phyloP scores from a whole-genome alignment of 2,888 invertebrate genomes.

The Orthosia gothica region DNA sequence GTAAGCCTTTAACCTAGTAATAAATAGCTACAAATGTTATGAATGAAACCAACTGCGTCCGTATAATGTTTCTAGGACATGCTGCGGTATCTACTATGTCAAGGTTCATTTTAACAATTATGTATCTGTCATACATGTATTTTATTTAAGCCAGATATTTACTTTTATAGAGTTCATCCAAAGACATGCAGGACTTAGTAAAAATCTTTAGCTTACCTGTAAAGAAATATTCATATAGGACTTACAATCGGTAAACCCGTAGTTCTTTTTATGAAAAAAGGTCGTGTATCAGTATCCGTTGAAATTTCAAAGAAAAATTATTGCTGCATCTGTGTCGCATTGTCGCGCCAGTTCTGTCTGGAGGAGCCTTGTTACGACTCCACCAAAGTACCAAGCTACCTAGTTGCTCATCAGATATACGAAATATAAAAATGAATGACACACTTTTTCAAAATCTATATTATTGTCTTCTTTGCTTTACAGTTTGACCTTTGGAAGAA shows the following conservation, averaged over 20 bases:
- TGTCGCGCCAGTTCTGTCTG: too few relatives aligned
- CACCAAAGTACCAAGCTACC: not conserved
- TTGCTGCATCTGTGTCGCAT: too few relatives aligned
- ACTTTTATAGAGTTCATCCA: not conserved
- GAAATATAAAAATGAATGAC: slow-evolving; percentile 4
- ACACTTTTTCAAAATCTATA: not conserved
- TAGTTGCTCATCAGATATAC: not conserved
- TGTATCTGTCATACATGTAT: slow-evolving; percentile 25
- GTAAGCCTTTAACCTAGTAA: slow-evolving; percentile 44
- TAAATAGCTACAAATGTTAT: slow-evolving; percentile 40
- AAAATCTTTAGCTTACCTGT: not conserved
- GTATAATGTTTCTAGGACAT: slow-evolving; percentile 82
- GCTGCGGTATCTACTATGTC: slow-evolving; percentile 81
- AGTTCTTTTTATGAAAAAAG: too few relatives aligned
- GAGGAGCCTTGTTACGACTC: not conserved
- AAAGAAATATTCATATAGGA: too few relatives aligned
- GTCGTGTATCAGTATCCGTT: too few relatives aligned
- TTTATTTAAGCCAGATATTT: not conserved
- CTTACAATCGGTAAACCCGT: too few relatives aligned
- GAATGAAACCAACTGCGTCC: slow-evolving; percentile 63
- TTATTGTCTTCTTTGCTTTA: not conserved
- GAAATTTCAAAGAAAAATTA: too few relatives aligned
- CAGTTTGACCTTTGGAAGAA: slow-evolving; percentile 7
- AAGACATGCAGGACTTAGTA: not conserved
- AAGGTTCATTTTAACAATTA: slow-evolving; percentile 74